Base-by-base conservation (phyloP, 1,140 invertebrate species). In the Bursaphelenchus mucronatus region DNA sequence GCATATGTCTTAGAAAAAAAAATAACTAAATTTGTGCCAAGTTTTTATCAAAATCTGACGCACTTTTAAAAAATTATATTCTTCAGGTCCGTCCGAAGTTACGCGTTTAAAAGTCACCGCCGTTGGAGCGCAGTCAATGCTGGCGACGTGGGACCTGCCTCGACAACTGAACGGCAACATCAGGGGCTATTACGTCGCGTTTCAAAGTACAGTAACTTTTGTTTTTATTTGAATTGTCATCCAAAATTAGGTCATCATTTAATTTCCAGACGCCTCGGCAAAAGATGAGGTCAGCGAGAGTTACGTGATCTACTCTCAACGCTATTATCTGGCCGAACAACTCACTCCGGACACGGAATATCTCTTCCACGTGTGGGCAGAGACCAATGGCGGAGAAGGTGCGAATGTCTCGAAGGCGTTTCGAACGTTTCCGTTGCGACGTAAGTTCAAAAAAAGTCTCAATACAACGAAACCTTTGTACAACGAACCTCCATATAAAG, bases 351-450 rank as follows among this genome's bases (percentile, higher is more conserved):
- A 80, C 47, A 70, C 76, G 9, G 64, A 64, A 13, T 81, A 81
- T 52, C 65, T 66, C 58, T 62, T 80, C 15, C 44, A 73, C 10
- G 78, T 81, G 15, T 79, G 78, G 78, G 78, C 79, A 9, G 79
- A 80, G 55, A 81, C 78, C 19, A 69, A 76, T 63, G 78, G 79
- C 10, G 78, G 78, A 10, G 78, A 80, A 63, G 78, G 78, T 1
- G 65, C 76, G 7, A 66, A 58, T 39, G 67, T 75, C 8, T 40
- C 65, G 43, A 53, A 69, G 49, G 43, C 67, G n/a, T 71, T 78
- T 15, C 61, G 70, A 30, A 80, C 78, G 13, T 80, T 74, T 66
- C 76, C 74, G 19, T 9, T 76, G 3, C 68, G 71, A 73, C 61
- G 75, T 78, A 61, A 61, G 44, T 11, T n/a, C n/a, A n/a, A n/a